Conservation (phyloP, 2,113 vertebrate species). For the Corythoichthys intestinalis region DNA sequence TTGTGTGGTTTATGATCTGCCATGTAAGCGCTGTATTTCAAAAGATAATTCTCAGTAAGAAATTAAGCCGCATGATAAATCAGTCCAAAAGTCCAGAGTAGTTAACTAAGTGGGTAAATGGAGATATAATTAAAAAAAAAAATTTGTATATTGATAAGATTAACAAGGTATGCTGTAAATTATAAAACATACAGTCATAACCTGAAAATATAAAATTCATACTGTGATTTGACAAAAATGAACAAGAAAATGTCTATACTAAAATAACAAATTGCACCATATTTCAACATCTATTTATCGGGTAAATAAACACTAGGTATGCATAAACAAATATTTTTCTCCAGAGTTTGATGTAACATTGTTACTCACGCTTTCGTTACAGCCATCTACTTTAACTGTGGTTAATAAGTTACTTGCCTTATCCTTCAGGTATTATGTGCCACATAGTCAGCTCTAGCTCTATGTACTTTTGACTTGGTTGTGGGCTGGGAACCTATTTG, state of each 20-base stretch:
- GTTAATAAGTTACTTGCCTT: slow-evolving; percentile 41
- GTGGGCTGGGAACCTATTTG: not conserved
- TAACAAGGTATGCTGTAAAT: not conserved
- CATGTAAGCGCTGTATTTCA: not conserved
- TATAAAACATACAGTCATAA: not conserved
- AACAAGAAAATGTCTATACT: not conserved
- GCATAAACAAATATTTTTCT: slow-evolving; percentile 10
- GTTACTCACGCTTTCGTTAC: slow-evolving; percentile 24
- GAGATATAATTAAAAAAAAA: slow-evolving; percentile 9
- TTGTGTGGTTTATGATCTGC: not conserved
- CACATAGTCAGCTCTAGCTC: slow-evolving; percentile 1
- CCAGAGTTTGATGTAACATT: slow-evolving; percentile 2
- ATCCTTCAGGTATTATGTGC: slow-evolving; percentile 22
- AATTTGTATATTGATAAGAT: not conserved
- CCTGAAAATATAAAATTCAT: slow-evolving; percentile 1
- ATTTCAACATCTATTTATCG: not conserved
- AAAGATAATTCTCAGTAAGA: not conserved
- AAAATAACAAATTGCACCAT: not conserved
- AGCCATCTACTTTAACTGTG: slow-evolving; percentile 10
- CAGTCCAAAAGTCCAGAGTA: slow-evolving; percentile 36
- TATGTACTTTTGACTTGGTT: slow-evolving; percentile 3
- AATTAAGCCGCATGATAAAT: slow-evolving; percentile 14
- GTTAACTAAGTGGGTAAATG: slow-evolving; percentile 15
- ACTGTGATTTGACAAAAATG: not conserved
- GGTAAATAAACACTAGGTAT: not conserved